Evolutionary conservation across 2,113 vertebrate genomes (phyloP).

Genomic region (Acrocephalus arundinaceus): DNA sequence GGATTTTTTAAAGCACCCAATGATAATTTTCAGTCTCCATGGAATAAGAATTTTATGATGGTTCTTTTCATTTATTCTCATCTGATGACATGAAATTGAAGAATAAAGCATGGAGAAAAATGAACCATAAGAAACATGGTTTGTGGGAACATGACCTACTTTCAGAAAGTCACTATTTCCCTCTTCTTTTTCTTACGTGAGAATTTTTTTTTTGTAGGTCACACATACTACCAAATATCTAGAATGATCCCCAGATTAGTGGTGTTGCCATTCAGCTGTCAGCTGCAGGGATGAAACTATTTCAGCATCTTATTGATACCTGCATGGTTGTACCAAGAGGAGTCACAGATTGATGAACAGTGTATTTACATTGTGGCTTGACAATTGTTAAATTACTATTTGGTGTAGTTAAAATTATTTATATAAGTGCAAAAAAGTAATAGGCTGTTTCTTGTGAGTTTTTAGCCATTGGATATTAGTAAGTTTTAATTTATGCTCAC

Average conservation of each 20-base stretch:
- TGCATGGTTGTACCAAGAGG: not conserved
- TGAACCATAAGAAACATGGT: not conserved
- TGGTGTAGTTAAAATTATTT: not conserved
- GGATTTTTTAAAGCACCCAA: not conserved
- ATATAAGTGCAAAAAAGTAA: not conserved
- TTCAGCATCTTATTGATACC: not conserved
- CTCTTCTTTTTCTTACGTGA: not conserved
- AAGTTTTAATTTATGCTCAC: not conserved
- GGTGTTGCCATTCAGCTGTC: not conserved
- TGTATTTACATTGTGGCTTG: not conserved
- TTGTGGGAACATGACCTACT: not conserved
- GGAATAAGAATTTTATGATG: not conserved
- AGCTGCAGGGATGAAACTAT: not conserved
- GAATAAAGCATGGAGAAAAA: not conserved
- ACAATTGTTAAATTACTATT: not conserved
- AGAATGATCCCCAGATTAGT: not conserved
- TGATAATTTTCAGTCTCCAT: not conserved
- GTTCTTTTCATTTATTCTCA: not conserved
- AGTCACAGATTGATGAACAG: not conserved
- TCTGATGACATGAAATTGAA: not conserved
- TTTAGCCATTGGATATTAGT: not conserved
- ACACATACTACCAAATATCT: not conserved
- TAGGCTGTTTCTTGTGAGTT: not conserved
- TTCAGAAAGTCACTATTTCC: not conserved
- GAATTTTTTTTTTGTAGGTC: not conserved